Percentiles rank a stretch among this genome's conserved stretches.
These are phyloP conservation scores for Neoascia interrupta DNA, from an alignment of 2,888 invertebrate species.

Conservation along the genomic window DNA sequence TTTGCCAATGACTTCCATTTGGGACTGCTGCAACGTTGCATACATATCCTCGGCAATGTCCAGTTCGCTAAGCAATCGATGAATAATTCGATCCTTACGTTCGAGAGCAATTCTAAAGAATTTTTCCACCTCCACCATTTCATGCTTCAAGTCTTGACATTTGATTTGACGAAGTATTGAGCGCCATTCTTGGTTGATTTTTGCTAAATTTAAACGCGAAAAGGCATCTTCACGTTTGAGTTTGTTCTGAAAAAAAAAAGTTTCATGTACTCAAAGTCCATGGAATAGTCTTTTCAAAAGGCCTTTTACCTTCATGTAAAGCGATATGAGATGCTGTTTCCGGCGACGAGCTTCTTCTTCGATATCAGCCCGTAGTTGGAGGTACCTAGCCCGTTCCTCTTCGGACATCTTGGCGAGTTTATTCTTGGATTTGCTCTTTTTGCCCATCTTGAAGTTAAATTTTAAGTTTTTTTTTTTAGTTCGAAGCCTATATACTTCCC, in stretches of 20 bases:
- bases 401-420: slow-evolving; percentile 92
- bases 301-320: slow-evolving; percentile 92
- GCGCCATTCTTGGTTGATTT: slow-evolving; percentile 92
- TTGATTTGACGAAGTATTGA: slow-evolving; percentile 87
- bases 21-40: slow-evolving; percentile 85
- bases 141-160: slow-evolving; percentile 86
- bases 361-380: slow-evolving; percentile 89
- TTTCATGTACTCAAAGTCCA: neutral
- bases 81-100: slow-evolving; percentile 85
- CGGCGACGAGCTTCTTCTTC: slow-evolving; percentile 90
- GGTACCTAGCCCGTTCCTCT: slow-evolving; percentile 89
- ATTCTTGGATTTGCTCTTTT: slow-evolving; percentile 86
- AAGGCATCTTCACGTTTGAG: slow-evolving; percentile 89
- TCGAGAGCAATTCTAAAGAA: slow-evolving; percentile 81
- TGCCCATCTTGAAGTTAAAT: slow-evolving; percentile 79
- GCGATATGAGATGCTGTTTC: slow-evolving; percentile 89
- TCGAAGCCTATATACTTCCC: no score
- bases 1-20: slow-evolving; percentile 85
- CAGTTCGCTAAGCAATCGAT: slow-evolving; percentile 83
- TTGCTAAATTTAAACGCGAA: slow-evolving; percentile 88
- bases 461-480: no score
- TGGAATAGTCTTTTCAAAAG: no score
- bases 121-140: slow-evolving; percentile 82
- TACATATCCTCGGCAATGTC: slow-evolving; percentile 88
- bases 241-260: slow-evolving; percentile 84